These are phyloP conservation scores for Muntiacus reevesi DNA, from an alignment of 2,113 vertebrate genomes.

Conservation along the genomic window DNA sequence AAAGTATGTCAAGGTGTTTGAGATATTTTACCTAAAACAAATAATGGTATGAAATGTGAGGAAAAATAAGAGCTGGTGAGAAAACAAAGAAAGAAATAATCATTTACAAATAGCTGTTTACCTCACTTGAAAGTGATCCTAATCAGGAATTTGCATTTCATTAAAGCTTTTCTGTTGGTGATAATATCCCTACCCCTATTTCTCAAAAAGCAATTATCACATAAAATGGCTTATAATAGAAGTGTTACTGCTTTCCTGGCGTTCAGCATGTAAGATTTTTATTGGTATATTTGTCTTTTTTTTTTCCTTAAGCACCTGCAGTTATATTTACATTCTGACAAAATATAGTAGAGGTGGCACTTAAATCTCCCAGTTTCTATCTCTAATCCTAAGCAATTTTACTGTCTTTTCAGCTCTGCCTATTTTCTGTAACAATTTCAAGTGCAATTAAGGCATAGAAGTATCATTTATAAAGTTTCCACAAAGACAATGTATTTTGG, in stretches of 20 bases:
- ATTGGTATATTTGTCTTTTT: conserved; percentile 55
- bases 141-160: conserved; percentile 68
- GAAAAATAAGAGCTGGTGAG: conserved; percentile 20
- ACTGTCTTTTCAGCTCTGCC: neutral
- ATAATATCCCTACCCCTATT: conserved; percentile 63
- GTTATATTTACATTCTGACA: conserved; percentile 69
- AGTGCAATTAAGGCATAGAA: conserved; percentile 40
- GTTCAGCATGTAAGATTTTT: conserved; percentile 55
- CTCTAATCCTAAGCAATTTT: conserved; percentile 41
- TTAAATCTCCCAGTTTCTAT: conserved; percentile 59
- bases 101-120: conserved; percentile 59
- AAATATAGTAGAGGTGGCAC: conserved; percentile 40
- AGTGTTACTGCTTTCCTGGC: conserved; percentile 60
- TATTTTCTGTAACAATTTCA: conserved; percentile 53
- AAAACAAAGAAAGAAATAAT: conserved; percentile 56
- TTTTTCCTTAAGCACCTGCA: conserved; percentile 49
- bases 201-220: conserved; percentile 72
- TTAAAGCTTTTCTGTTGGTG: conserved; percentile 66
- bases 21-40: conserved; percentile 45
- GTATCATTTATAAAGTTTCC: conserved; percentile 36
- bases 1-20: conserved; percentile 24
- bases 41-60: conserved; percentile 12
- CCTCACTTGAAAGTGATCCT: conserved; percentile 54
- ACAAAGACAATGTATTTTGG: conserved; percentile 8
- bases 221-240: conserved; percentile 66